Evolutionary conservation across 2,113 vertebrate species (phyloP), one percentile per base, ranked within the genome.

Genomic region (Puffinus mauretanicus): DNA sequence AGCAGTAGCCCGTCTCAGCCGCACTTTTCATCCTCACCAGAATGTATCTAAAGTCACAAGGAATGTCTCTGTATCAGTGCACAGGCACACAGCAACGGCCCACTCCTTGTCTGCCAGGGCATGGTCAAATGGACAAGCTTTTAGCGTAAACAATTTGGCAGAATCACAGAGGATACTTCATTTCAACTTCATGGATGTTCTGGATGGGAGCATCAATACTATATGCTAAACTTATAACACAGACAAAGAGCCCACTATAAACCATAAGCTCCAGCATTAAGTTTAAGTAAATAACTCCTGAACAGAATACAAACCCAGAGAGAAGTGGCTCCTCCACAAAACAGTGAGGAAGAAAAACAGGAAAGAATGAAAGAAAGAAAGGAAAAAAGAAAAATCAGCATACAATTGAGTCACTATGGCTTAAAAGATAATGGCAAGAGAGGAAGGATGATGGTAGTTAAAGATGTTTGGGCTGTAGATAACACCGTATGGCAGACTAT

Each of bases 21-120:
- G 99, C 98, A 42, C 99, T 99, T 82, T 99, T 21, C 99, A 99
- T 99, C 98, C 98, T 99, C 95, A 99, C 99, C 97, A 99, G 97
- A 82, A 99, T 38, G 44, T 98, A 98, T 57, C 99, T 99, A 57
- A 62, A 91, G 89, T 34, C 82, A 91, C 67, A 97, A 94, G 93
- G 47, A 36, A 91, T 3, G 20, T 19, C 47, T 84, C 47, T 42
- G 49, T 65, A 46, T 94, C 87, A 96, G 44, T 9, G 51, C 29
- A 38, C 15, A 32, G 49, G 49, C 66, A 44, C 5, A 8, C 26
- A 55, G 8, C 2, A 7, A 25, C 5, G 0, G 20, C 38, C 25
- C 12, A 16, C 32, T 55, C 36, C 4, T 0, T 5, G 32, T 52
- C 46, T 90, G 36, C 34, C 64, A 21, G 14, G 36, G 10, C 78